Evolutionary conservation across 2,888 invertebrate genomes (phyloP).

Genomic region (Orthonychiurus folsomi): DNA sequence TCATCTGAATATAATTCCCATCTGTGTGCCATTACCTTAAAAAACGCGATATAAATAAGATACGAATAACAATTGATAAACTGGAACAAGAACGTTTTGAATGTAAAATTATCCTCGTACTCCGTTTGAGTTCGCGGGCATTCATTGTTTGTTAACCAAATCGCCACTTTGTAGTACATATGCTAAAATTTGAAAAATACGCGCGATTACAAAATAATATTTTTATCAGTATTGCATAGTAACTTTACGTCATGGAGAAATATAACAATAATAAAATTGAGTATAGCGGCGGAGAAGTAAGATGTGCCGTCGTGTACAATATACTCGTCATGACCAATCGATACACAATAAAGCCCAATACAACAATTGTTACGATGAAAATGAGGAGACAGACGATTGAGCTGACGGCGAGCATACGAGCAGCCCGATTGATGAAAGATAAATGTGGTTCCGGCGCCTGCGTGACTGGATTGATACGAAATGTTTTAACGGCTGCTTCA

Average conservation of each 20-base stretch:
- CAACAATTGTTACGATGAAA: not conserved
- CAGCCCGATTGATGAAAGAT: not conserved
- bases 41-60: conserved; percentile 2
- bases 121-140: conserved; percentile 3
- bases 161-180: not conserved
- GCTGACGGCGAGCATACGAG: conserved; percentile 6
- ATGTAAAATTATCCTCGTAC: conserved; percentile 6
- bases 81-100: conserved; percentile 4
- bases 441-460: not conserved
- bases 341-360: not conserved
- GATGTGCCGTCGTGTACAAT: not conserved
- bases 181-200: too few species aligned
- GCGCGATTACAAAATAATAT: too few species aligned
- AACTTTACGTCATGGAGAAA: not conserved
- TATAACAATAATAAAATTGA: conserved; percentile 4
- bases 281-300: not conserved
- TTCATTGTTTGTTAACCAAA: conserved; percentile 1
- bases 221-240: too few species aligned
- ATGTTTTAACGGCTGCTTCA: conserved; percentile 1
- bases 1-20: not conserved
- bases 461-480: not conserved
- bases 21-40: too few species aligned
- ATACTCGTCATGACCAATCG: not conserved
- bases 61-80: conserved; percentile 6
- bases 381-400: not conserved